Evolutionary conservation across 1,140 invertebrate species (phyloP), one percentile per base, ranked within the genome.

Genomic region (Lanistes nyassanus): DNA sequence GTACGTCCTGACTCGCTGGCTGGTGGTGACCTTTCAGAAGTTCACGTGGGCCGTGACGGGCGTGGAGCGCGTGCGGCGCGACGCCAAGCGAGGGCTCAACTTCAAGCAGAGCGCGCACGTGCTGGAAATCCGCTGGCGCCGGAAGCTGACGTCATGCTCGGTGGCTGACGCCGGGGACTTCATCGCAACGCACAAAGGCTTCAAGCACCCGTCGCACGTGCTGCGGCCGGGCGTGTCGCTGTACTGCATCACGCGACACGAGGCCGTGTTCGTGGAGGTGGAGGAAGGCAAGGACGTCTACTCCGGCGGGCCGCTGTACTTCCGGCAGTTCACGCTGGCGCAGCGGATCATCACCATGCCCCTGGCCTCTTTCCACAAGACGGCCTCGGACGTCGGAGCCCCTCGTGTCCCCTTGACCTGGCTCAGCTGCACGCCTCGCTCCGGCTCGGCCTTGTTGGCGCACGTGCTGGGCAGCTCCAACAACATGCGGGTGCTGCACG

Each of bases 71-170:
- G 83, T 82, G 2, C 75, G 84, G 42, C 76, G 84, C 26, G 84
- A 87, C 74, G 83, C 85, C 21, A 77, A 80, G 53, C 77, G 81
- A 39, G 85, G 85, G 9, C 56, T 87, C n/a, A 77, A 85, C 47
- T 87, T 85, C 76, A 84, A 84, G 60, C 83, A 84, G 47, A 85
- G 83, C 79, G 85, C 83, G 55, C 85, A 87, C 75, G 85, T 87
- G 42, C 82, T 82, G 60, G 83, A 84, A 71, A 60, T 87, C 47
- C 81, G 84, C 60, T 87, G 85, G 85, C 77, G 82, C 47, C 76
- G 85, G 26, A 87, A 87, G 73, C 82, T 85, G 16, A 77, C 81
- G 11, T 71, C 74, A 11, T 78, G 81, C 6, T 76, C 80, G 16
- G 79, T 85, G n/a, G 83, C 85, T 9, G 84, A 85, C 72, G 76